Percentiles rank a stretch among this genome's conserved stretches.
phyloP scores from a whole-genome alignment of 1,140 invertebrate species.

The Ericerus pela region DNA sequence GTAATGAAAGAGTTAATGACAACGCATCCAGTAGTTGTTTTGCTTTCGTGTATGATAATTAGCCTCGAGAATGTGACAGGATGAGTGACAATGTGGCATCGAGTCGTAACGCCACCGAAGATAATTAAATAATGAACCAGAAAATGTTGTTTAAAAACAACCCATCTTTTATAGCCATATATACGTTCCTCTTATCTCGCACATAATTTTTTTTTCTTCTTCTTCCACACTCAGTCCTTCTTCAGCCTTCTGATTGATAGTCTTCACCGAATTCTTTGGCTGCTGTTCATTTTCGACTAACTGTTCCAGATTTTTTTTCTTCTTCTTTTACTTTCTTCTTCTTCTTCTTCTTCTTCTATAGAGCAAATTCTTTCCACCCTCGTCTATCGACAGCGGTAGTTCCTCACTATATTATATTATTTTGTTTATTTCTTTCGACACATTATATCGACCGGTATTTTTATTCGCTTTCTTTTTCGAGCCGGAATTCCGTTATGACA shows the following conservation, averaged over 20 bases:
- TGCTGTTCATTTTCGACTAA: background rate
- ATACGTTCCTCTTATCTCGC: background rate
- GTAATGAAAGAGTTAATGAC: slow-evolving; percentile 9
- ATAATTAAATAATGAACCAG: slow-evolving; percentile 9
- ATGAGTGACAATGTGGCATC: slow-evolving; percentile 9
- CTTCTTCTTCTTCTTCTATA: too few species aligned
- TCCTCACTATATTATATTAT: background rate
- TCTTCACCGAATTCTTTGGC: background rate
- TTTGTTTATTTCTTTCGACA: slow-evolving; percentile 3
- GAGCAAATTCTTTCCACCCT: too few species aligned
- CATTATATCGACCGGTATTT: background rate
- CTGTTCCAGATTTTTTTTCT: too few species aligned
- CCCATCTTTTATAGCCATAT: background rate
- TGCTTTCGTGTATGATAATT: slow-evolving; percentile 11
- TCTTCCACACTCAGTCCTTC: too few species aligned
- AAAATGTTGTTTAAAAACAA: slow-evolving; percentile 1
- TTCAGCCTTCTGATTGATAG: background rate
- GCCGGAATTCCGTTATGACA: too few species aligned
- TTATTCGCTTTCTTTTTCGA: background rate
- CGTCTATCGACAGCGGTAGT: background rate
- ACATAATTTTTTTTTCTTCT: background rate
- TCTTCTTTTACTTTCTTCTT: too few species aligned
- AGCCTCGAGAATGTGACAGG: slow-evolving; percentile 4
- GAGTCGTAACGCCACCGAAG: background rate
- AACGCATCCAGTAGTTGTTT: slow-evolving; percentile 2